Evolutionary conservation across 2,888 invertebrate species (phyloP).

Genomic region (Ferrisia virgata): DNA sequence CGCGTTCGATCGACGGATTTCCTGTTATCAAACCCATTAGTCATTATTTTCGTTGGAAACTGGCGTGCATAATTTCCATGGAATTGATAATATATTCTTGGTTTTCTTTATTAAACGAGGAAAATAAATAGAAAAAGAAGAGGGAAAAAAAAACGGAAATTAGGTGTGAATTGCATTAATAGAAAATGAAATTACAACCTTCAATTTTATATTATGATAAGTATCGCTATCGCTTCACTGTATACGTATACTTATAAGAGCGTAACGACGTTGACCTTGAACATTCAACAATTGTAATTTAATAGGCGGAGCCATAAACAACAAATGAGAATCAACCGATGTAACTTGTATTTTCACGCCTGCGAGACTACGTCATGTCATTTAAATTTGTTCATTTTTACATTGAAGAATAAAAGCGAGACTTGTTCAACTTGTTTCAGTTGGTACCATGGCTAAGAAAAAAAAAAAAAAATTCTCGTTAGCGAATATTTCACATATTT

Average conservation of each 20-base stretch:
- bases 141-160: background rate
- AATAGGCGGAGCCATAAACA: slow-evolving; percentile 20
- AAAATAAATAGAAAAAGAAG: slow-evolving; percentile 17
- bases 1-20: slow-evolving; percentile 17
- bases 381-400: slow-evolving; percentile 16
- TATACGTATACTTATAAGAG: background rate
- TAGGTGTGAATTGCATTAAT: slow-evolving; percentile 32
- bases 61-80: slow-evolving; percentile 5
- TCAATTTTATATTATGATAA: slow-evolving; percentile 15
- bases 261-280: slow-evolving; percentile 31
- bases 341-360: slow-evolving; percentile 13
- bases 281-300: slow-evolving; percentile 15
- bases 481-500: background rate
- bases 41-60: slow-evolving; percentile 25
- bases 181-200: slow-evolving; percentile 33
- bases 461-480: background rate
- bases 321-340: slow-evolving; percentile 12
- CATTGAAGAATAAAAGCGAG: background rate
- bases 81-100: slow-evolving; percentile 28
- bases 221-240: background rate
- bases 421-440: background rate
- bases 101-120: background rate
- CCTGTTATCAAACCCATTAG: slow-evolving; percentile 25
- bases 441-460: background rate
- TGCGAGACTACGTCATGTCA: slow-evolving; percentile 13